phyloP scores from a whole-genome alignment of 2,797 vertebrate species.

The Pseudochirops corinnae region DNA sequence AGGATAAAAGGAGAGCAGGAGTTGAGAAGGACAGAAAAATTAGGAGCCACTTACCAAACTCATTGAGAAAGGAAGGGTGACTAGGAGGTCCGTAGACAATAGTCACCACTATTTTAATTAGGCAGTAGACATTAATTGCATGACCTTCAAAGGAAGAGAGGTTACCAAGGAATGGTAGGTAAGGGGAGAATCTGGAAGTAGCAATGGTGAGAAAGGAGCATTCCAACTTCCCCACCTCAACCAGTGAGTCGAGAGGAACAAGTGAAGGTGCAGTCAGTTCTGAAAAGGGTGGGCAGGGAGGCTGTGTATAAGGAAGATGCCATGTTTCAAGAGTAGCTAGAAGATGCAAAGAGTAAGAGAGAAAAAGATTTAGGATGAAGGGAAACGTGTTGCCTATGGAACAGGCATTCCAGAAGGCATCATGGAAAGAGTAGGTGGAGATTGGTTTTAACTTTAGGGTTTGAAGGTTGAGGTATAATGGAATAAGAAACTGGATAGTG shows the following conservation, averaged over 20 bases:
- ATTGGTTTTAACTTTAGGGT: neutral
- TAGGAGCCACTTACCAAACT: neutral
- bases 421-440: neutral
- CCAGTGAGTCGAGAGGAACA: neutral
- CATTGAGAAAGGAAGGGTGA: neutral
- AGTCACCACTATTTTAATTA: neutral
- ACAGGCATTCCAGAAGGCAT: neutral
- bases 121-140: neutral
- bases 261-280: neutral
- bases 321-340: neutral
- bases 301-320: neutral
- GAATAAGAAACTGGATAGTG: neutral
- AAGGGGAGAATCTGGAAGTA: neutral
- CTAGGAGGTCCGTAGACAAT: neutral
- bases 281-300: neutral
- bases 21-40: neutral
- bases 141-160: neutral
- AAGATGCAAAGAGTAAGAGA: neutral
- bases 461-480: neutral
- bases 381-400: neutral
- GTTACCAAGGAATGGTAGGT: neutral
- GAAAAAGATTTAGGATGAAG: neutral
- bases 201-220: neutral
- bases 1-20: neutral
- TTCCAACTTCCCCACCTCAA: neutral